Evolutionary conservation across 2,113 vertebrate genomes (phyloP).

Genomic region (Ptilonorhynchus violaceus): DNA sequence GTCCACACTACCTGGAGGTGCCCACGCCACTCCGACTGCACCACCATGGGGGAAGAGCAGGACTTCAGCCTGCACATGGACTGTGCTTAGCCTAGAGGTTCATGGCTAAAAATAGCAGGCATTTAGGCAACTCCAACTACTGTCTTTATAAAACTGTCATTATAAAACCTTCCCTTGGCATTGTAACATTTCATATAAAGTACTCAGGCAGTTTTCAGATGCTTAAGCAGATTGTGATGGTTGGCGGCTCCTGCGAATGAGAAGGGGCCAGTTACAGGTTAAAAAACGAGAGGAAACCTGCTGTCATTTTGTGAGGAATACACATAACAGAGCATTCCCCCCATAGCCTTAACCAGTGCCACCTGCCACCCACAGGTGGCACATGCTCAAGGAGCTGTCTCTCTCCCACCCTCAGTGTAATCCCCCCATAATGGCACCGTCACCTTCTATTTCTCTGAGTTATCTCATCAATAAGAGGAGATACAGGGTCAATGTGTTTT

Average conservation of each 20-base stretch:
- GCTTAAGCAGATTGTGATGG: not conserved
- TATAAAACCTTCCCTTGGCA: not conserved
- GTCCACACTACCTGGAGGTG: not conserved
- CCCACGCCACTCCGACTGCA: not conserved
- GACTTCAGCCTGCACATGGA: not conserved
- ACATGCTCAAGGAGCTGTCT: not conserved
- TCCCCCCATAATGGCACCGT: not conserved
- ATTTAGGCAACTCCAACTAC: not conserved
- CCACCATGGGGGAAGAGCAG: not conserved
- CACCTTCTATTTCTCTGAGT: constrained; percentile 52
- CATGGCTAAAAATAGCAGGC: not conserved
- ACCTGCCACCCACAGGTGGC: not conserved
- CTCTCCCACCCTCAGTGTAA: not conserved
- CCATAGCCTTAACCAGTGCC: not conserved
- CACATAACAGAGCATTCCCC: not conserved
- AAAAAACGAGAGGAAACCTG: not conserved
- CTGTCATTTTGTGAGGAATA: not conserved
- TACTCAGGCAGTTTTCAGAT: not conserved
- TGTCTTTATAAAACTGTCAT: not conserved
- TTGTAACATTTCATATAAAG: not conserved
- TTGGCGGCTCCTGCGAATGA: not conserved
- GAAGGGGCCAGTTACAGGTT: not conserved
- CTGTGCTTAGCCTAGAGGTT: not conserved
- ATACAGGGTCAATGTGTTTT: constrained; percentile 46
- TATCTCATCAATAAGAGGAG: constrained; percentile 52